Conservation (phyloP, 2,888 invertebrate genomes). For the Helicoverpa assulta region DNA sequence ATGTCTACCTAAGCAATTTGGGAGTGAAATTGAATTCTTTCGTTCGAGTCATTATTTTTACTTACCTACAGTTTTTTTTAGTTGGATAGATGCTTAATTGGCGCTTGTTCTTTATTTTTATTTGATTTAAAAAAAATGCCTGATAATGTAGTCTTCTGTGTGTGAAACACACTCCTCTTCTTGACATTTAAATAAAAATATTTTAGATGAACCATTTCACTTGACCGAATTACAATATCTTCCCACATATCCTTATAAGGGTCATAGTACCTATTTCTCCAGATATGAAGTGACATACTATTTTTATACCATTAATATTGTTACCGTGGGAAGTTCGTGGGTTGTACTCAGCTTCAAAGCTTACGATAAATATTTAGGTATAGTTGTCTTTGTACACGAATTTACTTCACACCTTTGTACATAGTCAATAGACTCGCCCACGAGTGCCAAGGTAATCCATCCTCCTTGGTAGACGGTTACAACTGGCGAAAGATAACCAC, state of each 20-base stretch:
- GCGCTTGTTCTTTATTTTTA: too few relatives aligned
- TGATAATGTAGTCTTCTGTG: too few relatives aligned
- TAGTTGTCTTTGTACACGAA: constrained; percentile 25
- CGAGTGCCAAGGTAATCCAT: constrained; percentile 53
- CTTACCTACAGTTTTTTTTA: background rate
- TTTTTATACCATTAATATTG: background rate
- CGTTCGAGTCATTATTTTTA: constrained; percentile 1
- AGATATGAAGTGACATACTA: too few relatives aligned
- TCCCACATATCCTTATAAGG: too few relatives aligned
- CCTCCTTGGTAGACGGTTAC: constrained; percentile 42
- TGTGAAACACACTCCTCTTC: too few relatives aligned
- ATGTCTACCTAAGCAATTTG: constrained; percentile 4
- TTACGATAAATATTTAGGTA: constrained; percentile 43
- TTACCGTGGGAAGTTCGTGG: constrained; percentile 6
- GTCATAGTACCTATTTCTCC: too few relatives aligned
- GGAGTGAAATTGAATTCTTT: constrained; percentile 21
- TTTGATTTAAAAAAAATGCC: too few relatives aligned
- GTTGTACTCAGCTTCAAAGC: constrained; percentile 15
- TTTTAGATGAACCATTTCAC: too few relatives aligned
- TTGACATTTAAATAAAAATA: too few relatives aligned
- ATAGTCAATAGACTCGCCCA: constrained; percentile 38
- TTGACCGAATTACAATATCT: too few relatives aligned
- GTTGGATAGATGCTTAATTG: background rate
- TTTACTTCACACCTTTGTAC: constrained; percentile 46
- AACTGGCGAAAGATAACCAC: constrained; percentile 43